Base-by-base conservation (phyloP, 2,113 vertebrate species). In the Illadopsis cleaveri region DNA sequence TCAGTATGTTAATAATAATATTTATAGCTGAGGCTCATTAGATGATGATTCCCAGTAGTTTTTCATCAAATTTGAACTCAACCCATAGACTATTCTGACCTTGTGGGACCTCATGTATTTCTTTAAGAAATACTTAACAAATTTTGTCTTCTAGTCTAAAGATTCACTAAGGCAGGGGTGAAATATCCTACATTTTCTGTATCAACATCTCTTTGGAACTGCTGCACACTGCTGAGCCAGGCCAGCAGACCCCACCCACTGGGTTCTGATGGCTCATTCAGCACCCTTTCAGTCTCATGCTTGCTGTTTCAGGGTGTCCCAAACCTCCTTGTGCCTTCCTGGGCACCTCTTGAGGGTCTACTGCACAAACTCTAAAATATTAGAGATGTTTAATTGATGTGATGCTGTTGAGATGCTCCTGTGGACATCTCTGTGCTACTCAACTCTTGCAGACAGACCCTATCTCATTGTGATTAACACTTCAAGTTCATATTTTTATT, bases 1-100 rank as follows among this genome's bases (percentile, higher is more conserved):
- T 93, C 81, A 62, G 85, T 82, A 94, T 92, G 92, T 70, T 86
- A 94, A 93, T 95, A 94, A 89, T 51, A 93, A 95, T 88, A 93
- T 90, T 91, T 91, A 72, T 93, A 94, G 54, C 79, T 70, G 30
- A 95, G 35, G 8, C 42, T 95, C 77, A 57, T 82, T 94, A 84
- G 54, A 70, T 85, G 70, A 91, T 93, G 50, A 86, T 96, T 95
- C 79, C 66, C 71, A 70, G 91, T 58, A 84, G 84, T 86, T 88
- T 95, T 93, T 47, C 44, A 68, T 83, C 71, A 82, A 53, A 84
- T 86, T 3, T 60, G 44, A 88, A 70, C 62, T 47, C 58, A 90
- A 77, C 35, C 8, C 5, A 2, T 1, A 4, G 82, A 77, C 13
- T 50, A 17, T 58, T 72, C 33, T 93, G 68, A 83, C 83, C 64